A percentile compares a stretch with the other conserved stretches of the same genome.
Evolutionary conservation across 2,113 vertebrate species (phyloP).

Genomic region (Mustela lutreola): DNA sequence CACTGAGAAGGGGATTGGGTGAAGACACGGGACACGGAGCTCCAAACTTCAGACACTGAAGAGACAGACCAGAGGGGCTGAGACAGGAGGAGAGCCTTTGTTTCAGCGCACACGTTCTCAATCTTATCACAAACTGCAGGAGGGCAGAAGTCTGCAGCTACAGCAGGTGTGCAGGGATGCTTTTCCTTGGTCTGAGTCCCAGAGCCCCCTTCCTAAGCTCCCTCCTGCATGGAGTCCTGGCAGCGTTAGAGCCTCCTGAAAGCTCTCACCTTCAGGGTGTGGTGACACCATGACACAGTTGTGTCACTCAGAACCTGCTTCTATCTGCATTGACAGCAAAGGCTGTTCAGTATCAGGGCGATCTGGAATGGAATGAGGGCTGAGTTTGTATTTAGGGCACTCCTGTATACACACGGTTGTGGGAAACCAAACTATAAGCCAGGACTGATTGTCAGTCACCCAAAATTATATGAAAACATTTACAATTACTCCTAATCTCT

Average conservation of each 20-base stretch:
- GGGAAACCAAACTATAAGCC: background rate
- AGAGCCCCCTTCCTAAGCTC: background rate
- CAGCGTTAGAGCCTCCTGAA: background rate
- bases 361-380: background rate
- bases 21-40: no score
- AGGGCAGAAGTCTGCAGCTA: background rate
- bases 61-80: background rate
- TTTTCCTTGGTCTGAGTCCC: background rate
- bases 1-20: background rate
- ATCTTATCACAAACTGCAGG: background rate
- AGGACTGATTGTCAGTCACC: slow-evolving; percentile 18
- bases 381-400: background rate
- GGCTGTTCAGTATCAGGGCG: background rate
- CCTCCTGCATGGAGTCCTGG: background rate
- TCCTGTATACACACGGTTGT: background rate
- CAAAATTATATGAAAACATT: slow-evolving; percentile 9
- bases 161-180: background rate
- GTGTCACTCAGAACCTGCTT: background rate
- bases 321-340: background rate
- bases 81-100: background rate
- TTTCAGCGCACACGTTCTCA: background rate
- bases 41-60: background rate
- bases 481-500: background rate
- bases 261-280: background rate
- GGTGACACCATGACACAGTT: background rate